Base-by-base conservation (phyloP, 2,797 vertebrate genomes). In the Eidolon dupreanum region DNA sequence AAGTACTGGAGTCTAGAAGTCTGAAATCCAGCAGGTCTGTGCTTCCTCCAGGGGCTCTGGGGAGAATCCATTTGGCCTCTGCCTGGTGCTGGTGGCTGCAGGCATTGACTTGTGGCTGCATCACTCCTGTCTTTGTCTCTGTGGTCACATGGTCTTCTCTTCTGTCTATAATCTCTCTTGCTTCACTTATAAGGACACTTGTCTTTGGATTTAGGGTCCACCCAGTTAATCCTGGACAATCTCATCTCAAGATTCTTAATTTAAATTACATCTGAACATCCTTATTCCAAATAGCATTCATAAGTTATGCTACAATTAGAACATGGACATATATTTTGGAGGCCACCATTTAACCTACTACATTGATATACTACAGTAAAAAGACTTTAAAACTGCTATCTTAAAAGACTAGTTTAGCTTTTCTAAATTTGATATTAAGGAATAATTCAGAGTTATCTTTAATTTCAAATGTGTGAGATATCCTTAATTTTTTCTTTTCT, bases 321-420 rank as follows among this genome's bases (percentile, higher is more conserved):
- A 78, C 0, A 1, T 19, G 13, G 7, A 20, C 10, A 15, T 77
- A 71, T 53, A 4, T 43, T 92, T 92, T 93, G 16, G 41, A 2
- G 8, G 15, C 1, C 13, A 61, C 49, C 15, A 68, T 61, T 73
- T 4, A 77, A 83, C 6, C 19, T 26, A 85, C 28, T 46, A 38
- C 13, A 70, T 41, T 73, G 41, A 51, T 6, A 28, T 31, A 43
- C 5, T 63, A 74, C 31, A 51, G 26, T 84, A 79, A 63, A 94
- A 90, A 87, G 5, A 36, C 71, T 31, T 90, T 71, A 96, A 95
- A 93, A 59, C 57, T 59, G 59, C 41, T 53, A 88, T 41, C 22
- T 43, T 26, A 41, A 59, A 90, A 2, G 15, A 65, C 12, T 19
- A 3, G 20, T 53, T 93, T 86, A 93, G 19, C 81, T 16, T 90